Evolutionary conservation across 30 jellyfish, hydroid and myxozoan genomes (phyloP), one percentile per base, ranked within the genome.

Genomic region (Haliclystus octoradiatus): DNA sequence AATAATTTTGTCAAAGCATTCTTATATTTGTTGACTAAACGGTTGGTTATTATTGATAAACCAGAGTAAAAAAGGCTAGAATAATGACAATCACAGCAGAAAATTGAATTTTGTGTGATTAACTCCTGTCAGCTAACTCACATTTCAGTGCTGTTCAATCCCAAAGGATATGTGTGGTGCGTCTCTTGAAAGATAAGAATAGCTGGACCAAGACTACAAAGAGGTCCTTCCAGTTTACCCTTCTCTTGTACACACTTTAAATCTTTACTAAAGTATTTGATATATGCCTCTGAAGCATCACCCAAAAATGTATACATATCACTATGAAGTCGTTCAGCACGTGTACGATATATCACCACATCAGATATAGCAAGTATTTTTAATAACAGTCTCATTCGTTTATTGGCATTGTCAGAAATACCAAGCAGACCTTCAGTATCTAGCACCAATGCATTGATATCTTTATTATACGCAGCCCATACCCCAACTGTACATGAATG

Each of bases 401-500:
- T 76, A 64, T 91, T 91, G 24, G 95, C 84, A 83, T 91, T 82
- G 28, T 91, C 99, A 26, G 99, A 76, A 32, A 82, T 85, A 5
- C 99, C 99, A 26, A 91, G 75, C 30, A 91, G 74, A 14, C 99
- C 99, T 66, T 91, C 99, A 2, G 99, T 91, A 72, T 91, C 99
- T 25, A 91, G 53, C 33, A 91, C 78, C 46, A 91, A 66, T 26
- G 94, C 99, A 67, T 82, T 82, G 52, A 68, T 84, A 15, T 33
- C 47, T 24, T 52, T 72, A 60, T 83, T 90, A 74, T 76, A 91
- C 14, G 99, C 74, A 1, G 93, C 95, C 99, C 99, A 91, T 9
- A 91, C 99, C 3, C 99, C 99, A 71, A 91, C 99, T 5, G 99
- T 91, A 63, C 99, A 91, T 28, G 99, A 91, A 46, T 84, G 84